Evolutionary conservation across 2,888 invertebrate genomes (phyloP).

Genomic region (Andrena dorsata): DNA sequence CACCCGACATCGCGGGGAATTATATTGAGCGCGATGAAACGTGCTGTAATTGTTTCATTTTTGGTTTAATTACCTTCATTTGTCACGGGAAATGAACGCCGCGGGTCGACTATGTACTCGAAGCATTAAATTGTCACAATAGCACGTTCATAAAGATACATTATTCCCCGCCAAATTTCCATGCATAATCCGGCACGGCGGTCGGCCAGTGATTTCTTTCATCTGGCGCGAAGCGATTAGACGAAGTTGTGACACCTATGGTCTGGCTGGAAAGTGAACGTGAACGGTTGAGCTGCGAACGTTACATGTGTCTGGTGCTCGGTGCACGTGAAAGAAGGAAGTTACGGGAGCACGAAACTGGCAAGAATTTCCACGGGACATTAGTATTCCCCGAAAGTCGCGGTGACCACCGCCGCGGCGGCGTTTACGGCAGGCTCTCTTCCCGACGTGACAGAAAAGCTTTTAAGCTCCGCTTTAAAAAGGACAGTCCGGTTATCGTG

Average conservation of each 20-base stretch:
- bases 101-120: constrained; percentile 15
- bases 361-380: constrained; percentile 37
- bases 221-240: too few species aligned
- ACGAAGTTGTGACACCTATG: too few species aligned
- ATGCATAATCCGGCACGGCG: constrained; percentile 1
- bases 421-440: constrained; percentile 51
- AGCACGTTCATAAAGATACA: constrained; percentile 12
- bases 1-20: too few species aligned
- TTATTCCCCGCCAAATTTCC: constrained; percentile 23
- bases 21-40: too few species aligned
- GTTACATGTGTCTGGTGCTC: neutral
- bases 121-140: constrained; percentile 31
- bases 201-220: neutral
- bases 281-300: constrained; percentile 5
- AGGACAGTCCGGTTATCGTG: constrained; percentile 78
- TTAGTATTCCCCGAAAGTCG: constrained; percentile 69
- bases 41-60: neutral
- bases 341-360: constrained; percentile 31
- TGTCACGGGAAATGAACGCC: neutral
- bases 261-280: neutral
- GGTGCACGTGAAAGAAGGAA: neutral
- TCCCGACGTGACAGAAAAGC: constrained; percentile 66
- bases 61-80: constrained; percentile 29
- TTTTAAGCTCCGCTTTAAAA: constrained; percentile 77
- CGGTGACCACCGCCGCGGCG: constrained; percentile 50